These are phyloP conservation scores for Dryocosmus kuriphilus DNA, from an alignment of 2,888 invertebrate species.

Conservation along the genomic window DNA sequence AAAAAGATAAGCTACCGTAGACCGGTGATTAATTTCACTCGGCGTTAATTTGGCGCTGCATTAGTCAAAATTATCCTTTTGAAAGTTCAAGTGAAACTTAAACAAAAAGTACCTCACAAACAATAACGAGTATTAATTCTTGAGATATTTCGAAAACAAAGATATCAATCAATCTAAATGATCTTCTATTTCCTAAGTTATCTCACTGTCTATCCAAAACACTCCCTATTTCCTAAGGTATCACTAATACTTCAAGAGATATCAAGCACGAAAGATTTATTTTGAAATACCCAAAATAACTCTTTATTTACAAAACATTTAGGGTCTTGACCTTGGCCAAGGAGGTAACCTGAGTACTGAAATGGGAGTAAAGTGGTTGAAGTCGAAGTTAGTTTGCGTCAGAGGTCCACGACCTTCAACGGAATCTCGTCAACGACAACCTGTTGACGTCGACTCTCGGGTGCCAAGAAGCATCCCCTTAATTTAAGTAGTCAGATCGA, in stretches of 20 bases:
- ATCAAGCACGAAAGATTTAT: too few species aligned
- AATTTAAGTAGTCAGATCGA: slow-evolving; percentile 2
- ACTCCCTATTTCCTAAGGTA: too few species aligned
- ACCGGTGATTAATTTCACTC: neutral
- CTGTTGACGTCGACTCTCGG: slow-evolving; percentile 62
- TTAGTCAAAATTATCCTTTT: slow-evolving; percentile 6
- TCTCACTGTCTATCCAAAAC: too few species aligned
- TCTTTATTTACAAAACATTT: slow-evolving; percentile 16
- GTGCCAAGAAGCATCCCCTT: slow-evolving; percentile 52
- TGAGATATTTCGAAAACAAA: neutral
- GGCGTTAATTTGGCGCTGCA: neutral
- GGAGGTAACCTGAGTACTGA: neutral
- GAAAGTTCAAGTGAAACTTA: neutral
- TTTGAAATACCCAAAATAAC: too few species aligned
- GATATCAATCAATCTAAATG: too few species aligned
- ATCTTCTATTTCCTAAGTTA: too few species aligned
- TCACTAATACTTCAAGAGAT: too few species aligned
- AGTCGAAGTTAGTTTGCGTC: neutral
- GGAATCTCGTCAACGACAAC: slow-evolving; percentile 60
- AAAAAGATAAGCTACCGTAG: neutral
- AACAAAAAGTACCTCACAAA: neutral
- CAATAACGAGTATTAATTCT: neutral
- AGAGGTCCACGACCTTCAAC: slow-evolving; percentile 43
- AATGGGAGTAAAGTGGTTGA: neutral
- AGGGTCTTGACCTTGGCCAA: slow-evolving; percentile 2